Evolutionary conservation across 2,888 invertebrate species (phyloP), one percentile per base, ranked within the genome.

Genomic region (Stictocephala bisonia): DNA sequence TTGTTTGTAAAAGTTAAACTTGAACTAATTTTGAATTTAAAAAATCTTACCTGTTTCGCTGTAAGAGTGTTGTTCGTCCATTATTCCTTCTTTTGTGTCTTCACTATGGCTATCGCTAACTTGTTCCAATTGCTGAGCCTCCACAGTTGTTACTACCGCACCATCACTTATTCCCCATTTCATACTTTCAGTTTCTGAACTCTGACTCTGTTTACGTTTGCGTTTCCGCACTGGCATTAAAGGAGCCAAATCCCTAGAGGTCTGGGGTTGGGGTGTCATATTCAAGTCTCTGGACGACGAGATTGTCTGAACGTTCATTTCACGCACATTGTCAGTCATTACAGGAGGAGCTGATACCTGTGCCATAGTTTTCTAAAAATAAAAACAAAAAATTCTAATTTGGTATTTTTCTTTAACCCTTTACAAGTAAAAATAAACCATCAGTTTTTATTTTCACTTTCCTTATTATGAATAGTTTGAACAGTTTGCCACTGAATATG

Each of bases 161-260:
- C 56, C 18, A 80, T 15, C 81, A 81, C 0, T 80, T 80, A 9
- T 83, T 81, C 2, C 81, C 82, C 60, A 60, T n/a, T 60, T 60
- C 9, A 20, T 24, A 2, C 31, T n/a, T 3, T 50, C 48, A 11
- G 22, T 87, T 87, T 75, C 86, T 85, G 76, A 87, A 85, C 56
- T 53, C n/a, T 44, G 40, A 22, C 58, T 31, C 20, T 73, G 67
- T 60, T 51, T 69, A 74, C 87, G 87, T 81, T 87, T 88, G 69
- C 86, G 85, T 77, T 87, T 85, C 31, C 87, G 84, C 58, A 86
- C 84, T 29, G 87, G 87, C 72, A 86, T 84, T 78, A 85, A 86
- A 68, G 87, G 84, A 79, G 86, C 87, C n/a, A n/a, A n/a, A n/a
- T n/a, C n/a, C n/a, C n/a, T n/a, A n/a, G n/a, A n/a, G n/a, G n/a